Evolutionary conservation across 2,888 invertebrate genomes (phyloP).

Genomic region (Drosophila barbarae): DNA sequence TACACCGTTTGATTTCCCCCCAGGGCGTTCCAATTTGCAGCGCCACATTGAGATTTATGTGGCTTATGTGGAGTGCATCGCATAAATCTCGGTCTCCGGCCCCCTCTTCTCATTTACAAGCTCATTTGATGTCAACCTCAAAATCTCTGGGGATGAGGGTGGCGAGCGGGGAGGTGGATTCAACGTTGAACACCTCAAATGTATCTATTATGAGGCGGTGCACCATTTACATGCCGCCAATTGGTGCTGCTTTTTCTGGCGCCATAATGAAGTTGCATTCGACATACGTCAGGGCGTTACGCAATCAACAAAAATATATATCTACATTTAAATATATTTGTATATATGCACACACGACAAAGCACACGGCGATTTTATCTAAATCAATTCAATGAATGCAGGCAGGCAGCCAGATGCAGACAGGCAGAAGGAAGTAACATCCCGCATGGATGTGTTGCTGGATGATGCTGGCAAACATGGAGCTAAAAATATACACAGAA

Average conservation of each 20-base stretch:
- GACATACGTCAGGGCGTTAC: slow-evolving; percentile 26
- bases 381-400: slow-evolving; percentile 70
- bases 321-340: too few relatives aligned
- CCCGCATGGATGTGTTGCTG: slow-evolving; percentile 50
- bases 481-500: slow-evolving; percentile 56
- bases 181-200: slow-evolving; percentile 33
- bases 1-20: background rate
- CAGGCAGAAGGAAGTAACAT: slow-evolving; percentile 41
- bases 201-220: slow-evolving; percentile 32
- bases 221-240: slow-evolving; percentile 44
- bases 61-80: slow-evolving; percentile 28
- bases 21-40: slow-evolving; percentile 5
- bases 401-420: slow-evolving; percentile 37
- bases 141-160: slow-evolving; percentile 4
- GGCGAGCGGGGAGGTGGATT: background rate
- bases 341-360: slow-evolving; percentile 31
- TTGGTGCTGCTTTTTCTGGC: slow-evolving; percentile 14
- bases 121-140: slow-evolving; percentile 37
- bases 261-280: slow-evolving; percentile 42
- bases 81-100: slow-evolving; percentile 30
- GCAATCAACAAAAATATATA: slow-evolving; percentile 41
- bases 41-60: slow-evolving; percentile 44
- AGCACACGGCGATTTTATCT: slow-evolving; percentile 62
- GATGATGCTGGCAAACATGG: slow-evolving; percentile 36
- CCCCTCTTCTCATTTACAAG: slow-evolving; percentile 33